A percentile compares a stretch with the other conserved stretches of the same genome.
These are phyloP conservation scores for Lacerta viridis DNA, from an alignment of 2,797 vertebrate species.

Conservation along the genomic window DNA sequence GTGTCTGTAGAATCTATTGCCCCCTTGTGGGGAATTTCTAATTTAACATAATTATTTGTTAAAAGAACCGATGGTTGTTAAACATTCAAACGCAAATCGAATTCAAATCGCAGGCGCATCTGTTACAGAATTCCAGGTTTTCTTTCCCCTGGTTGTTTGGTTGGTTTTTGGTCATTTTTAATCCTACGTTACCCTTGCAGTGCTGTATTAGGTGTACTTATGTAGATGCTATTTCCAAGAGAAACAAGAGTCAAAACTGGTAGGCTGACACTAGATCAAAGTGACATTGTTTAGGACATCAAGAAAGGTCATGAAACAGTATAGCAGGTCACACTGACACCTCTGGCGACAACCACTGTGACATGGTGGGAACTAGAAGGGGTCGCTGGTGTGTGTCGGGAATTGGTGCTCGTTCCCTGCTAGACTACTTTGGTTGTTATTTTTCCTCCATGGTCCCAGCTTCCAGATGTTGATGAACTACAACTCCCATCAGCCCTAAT, in stretches of 20 bases:
- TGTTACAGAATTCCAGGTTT: neutral
- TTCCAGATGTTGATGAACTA: neutral
- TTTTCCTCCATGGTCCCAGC: neutral
- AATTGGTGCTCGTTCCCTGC: neutral
- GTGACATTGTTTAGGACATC: too few relatives aligned
- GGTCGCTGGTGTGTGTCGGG: too few relatives aligned
- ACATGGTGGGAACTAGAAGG: too few relatives aligned
- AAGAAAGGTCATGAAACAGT: too few relatives aligned
- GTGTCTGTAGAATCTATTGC: slow-evolving; percentile 14
- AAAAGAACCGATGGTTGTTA: neutral
- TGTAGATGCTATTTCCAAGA: too few relatives aligned
- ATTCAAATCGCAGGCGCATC: too few relatives aligned
- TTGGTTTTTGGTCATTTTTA: neutral
- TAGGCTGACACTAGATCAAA: too few relatives aligned
- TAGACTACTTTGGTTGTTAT: neutral
- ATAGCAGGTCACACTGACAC: neutral
- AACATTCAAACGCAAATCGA: neutral
- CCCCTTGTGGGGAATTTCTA: slow-evolving; percentile 29
- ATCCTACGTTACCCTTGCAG: neutral
- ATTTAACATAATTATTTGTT: neutral
- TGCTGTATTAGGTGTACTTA: neutral
- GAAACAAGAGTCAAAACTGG: too few relatives aligned
- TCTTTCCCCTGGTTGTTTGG: neutral
- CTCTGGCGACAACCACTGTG: neutral
- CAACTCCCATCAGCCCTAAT: too few relatives aligned